Conservation (phyloP, 1,140 invertebrate genomes). For the Ceratosolen fusciceps region DNA sequence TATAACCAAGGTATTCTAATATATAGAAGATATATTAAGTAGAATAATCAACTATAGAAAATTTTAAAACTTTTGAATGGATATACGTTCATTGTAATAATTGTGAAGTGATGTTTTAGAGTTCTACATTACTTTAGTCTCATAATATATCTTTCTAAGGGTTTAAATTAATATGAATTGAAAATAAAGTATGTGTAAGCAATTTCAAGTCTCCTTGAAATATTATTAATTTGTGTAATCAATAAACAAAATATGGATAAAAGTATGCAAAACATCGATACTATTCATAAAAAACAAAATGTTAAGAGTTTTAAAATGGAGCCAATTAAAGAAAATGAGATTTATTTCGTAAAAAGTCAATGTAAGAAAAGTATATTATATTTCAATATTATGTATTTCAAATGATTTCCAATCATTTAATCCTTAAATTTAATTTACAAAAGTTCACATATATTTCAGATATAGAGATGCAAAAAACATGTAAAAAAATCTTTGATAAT, state of each 20-base stretch:
- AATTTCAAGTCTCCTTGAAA: not conserved
- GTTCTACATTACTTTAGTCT: not conserved
- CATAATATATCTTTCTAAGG: not conserved
- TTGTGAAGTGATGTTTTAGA: not conserved
- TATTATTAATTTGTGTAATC: not conserved
- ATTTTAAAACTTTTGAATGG: not conserved
- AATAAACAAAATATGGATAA: not conserved
- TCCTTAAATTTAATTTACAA: too few relatives aligned
- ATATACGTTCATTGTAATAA: not conserved
- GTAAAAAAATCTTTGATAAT: slow-evolving; percentile 37
- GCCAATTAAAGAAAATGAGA: slow-evolving; percentile 12
- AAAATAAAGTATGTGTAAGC: not conserved
- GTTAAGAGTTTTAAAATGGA: slow-evolving; percentile 25
- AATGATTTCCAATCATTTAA: too few relatives aligned
- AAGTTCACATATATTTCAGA: slow-evolving; percentile 22
- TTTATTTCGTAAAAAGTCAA: slow-evolving; percentile 32
- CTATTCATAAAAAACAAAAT: slow-evolving; percentile 33
- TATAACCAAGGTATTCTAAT: not conserved
- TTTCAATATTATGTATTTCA: not conserved
- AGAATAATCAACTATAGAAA: not conserved
- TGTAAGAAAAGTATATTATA: slow-evolving; percentile 23
- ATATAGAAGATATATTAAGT: not conserved
- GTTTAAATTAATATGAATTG: not conserved
- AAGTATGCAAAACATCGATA: slow-evolving; percentile 7
- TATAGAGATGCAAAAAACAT: slow-evolving; percentile 33